Base-by-base conservation (phyloP, 2,888 invertebrate genomes). In the Nemotelus nigrinus region DNA sequence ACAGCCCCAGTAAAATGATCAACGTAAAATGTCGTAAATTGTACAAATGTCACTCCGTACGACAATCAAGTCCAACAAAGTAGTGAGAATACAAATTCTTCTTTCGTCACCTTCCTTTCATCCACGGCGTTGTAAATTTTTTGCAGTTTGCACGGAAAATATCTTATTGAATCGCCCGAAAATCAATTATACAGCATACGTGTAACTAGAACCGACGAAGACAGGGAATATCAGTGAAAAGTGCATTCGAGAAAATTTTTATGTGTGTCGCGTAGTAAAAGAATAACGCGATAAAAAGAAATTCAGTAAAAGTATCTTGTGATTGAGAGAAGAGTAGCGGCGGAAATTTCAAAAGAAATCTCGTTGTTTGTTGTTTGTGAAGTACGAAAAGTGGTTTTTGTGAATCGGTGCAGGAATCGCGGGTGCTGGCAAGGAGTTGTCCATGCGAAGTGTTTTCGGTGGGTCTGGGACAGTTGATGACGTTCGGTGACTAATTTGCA, bases 41-140 rank as follows among this genome's bases (percentile, higher is more conserved):
- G 43, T 44, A 43, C 55, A 70, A 70, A 70, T 70, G 70, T 70
- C 70, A 70, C 70, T 70, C 55, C 70, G 55, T 53, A 43, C 53
- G 70, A 53, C 47, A 48, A n/a, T 48, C 67, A 48, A 47, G 67
- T 67, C 70, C 55, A 70, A 55, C 70, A 70, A 70, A 70, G 55
- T 53, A 43, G 70, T 70, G 70, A 70, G 55, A 50, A 53, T 53
- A 53, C 70, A 70, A 70, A 68, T 50, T 68, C 39, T 50, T 68
- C 53, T 68, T 25, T 53, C 53, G 45, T 68, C 45, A 10, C 43
- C 63, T 63, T 43, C 63, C 25, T 25, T 3, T 10, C 43, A 63
- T 63, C 43, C 63, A 4, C 25, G 3, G 5, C 43, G 7, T 43
- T 45, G 3, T n/a, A 65, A 65, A 65, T 2, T 65, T 63, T 25